Conservation (phyloP, 53 echinoderm and acorn worm genomes). For the Paelopatides confundens region DNA sequence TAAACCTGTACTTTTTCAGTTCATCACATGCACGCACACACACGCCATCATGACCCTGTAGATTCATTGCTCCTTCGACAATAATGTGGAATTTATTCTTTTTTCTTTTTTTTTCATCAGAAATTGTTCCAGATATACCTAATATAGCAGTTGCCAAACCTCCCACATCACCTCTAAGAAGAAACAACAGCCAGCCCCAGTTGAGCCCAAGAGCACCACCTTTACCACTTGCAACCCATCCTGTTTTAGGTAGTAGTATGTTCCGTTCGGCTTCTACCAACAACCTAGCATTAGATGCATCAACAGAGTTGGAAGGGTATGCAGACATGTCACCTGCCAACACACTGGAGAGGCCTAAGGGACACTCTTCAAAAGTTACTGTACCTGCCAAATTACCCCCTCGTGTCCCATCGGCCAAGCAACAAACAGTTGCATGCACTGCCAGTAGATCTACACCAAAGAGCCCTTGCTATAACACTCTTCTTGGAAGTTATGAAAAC, state of each 20-base stretch:
- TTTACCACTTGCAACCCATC: slow-evolving; percentile 44
- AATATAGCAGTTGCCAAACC: not conserved
- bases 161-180: slow-evolving; percentile 40
- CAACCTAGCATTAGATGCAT: not conserved
- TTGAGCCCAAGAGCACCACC: slow-evolving; percentile 2
- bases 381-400: not conserved
- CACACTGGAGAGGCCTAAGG: slow-evolving; percentile 2
- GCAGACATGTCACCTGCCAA: slow-evolving; percentile 29
- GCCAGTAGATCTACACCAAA: not conserved
- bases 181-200: slow-evolving; percentile 13
- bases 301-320: not conserved
- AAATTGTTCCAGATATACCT: not conserved
- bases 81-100: too few relatives aligned
- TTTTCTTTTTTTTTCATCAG: not conserved
- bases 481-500: slow-evolving; percentile 82
- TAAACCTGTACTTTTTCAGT: too few relatives aligned
- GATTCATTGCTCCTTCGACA: too few relatives aligned
- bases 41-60: too few relatives aligned
- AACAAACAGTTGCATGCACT: not conserved
- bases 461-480: slow-evolving; percentile 70
- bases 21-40: too few relatives aligned
- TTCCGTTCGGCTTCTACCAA: slow-evolving; percentile 14
- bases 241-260: slow-evolving; percentile 6
- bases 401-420: not conserved
- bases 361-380: not conserved